Evolutionary conservation across 1,140 invertebrate species (phyloP).

Genomic region (Ctenoplectra terminalis): DNA sequence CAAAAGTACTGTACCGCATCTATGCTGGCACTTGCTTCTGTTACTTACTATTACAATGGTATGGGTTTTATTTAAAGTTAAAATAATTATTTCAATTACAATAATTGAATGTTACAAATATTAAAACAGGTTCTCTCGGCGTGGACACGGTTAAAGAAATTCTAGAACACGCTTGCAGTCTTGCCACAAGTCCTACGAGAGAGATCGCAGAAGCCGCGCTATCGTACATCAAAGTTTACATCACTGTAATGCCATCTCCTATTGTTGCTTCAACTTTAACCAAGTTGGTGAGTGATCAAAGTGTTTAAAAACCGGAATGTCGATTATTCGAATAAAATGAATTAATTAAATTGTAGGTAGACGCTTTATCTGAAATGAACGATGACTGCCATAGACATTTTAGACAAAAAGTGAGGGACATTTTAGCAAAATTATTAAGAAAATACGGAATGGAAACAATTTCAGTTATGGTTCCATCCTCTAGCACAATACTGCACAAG

Average conservation of each 20-base stretch:
- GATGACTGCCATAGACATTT: slow-evolving; percentile 94
- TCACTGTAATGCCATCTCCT: slow-evolving; percentile 84
- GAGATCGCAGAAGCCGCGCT: slow-evolving; percentile 89
- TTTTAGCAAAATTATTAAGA: slow-evolving; percentile 90
- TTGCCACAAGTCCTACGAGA: slow-evolving; percentile 86
- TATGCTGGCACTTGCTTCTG: slow-evolving; percentile 87
- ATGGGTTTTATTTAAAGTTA: slow-evolving; percentile 52
- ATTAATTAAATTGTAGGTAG: slow-evolving; percentile 80
- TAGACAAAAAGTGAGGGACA: slow-evolving; percentile 91
- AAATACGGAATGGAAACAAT: slow-evolving; percentile 92
- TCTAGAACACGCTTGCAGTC: slow-evolving; percentile 87
- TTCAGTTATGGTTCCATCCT: slow-evolving; percentile 86
- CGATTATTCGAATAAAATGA: neutral
- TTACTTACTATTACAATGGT: slow-evolving; percentile 89
- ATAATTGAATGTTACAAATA: neutral
- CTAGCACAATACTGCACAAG: slow-evolving; percentile 88
- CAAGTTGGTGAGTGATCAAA: slow-evolving; percentile 84
- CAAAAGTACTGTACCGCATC: slow-evolving; percentile 87
- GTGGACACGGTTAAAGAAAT: slow-evolving; percentile 87
- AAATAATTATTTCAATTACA: neutral
- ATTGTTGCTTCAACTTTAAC: slow-evolving; percentile 85
- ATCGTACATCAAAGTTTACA: slow-evolving; percentile 89
- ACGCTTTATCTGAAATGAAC: slow-evolving; percentile 88
- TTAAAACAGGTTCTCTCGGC: slow-evolving; percentile 84
- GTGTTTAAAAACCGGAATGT: neutral